Evolutionary conservation across 2,888 invertebrate genomes (phyloP), one percentile per base, ranked within the genome.

Genomic region (Pseudanteris insignis): DNA sequence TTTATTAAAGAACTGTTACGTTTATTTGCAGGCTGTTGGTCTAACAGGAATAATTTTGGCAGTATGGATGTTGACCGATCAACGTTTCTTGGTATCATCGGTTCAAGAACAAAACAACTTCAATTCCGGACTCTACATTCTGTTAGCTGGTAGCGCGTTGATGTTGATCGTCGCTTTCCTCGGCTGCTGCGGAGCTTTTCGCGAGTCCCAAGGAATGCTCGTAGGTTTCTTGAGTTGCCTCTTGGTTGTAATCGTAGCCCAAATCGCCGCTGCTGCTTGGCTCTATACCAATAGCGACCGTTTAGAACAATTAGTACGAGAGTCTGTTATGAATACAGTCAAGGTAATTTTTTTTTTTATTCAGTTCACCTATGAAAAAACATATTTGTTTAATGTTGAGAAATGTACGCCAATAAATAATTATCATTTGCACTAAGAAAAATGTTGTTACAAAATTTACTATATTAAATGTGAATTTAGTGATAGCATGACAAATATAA

Each of bases 101-200:
- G 84, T 87, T 28, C 88, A 87, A 67, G 84, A 86, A 68, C 82
- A 85, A 65, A 82, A 82, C 51, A 84, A 86, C 71, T 88, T 86
- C 71, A 84, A 87, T 73, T 86, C 87, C 33, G 89, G 89, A 8
- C 84, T 89, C 11, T 89, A 89, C 72, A 85, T 92, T 44, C 83
- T 92, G 59, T 83, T 93, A 58, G 85, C 84, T 14, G 86, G 88
- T 48, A 92, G 92, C 3, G 80, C 86, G 26, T 81, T 91, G 40
- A 86, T 92, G 78, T 84, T 90, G 57, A 77, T 91, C 29, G 87
- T 91, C 14, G 89, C 91, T 9, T 89, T 91, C 78, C 84, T 93
- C 33, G 94, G 93, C 47, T 93, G 92, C 74, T 90, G 89, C 73
- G 93, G 93, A 24, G 90, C 92, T 4, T 85, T 89, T 61, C 86